These are phyloP conservation scores for Fopius arisanus DNA, from an alignment of 1,140 invertebrate genomes.

Conservation along the genomic window DNA sequence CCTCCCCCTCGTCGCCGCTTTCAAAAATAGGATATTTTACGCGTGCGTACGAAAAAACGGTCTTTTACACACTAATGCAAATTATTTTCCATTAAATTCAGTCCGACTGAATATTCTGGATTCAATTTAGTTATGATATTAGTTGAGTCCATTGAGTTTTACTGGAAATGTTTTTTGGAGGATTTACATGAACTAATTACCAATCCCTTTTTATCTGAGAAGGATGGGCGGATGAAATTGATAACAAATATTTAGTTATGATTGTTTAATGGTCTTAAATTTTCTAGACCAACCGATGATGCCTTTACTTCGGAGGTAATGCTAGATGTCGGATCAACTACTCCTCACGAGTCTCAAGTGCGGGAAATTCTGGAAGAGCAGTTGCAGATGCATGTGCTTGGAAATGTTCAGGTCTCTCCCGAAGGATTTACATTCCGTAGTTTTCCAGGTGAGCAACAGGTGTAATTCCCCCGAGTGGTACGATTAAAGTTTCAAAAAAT, in stretches of 20 bases:
- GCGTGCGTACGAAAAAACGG: no score
- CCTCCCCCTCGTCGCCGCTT: no score
- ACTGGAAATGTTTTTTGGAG: no score
- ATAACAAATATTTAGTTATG: not conserved
- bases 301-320: slow-evolving; percentile 53
- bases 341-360: slow-evolving; percentile 47
- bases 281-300: slow-evolving; percentile 48
- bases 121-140: no score
- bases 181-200: no score
- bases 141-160: no score
- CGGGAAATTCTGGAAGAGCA: slow-evolving; percentile 47
- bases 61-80: no score
- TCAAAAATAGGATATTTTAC: no score
- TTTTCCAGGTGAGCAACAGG: slow-evolving; percentile 49
- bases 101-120: no score
- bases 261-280: not conserved
- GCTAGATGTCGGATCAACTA: slow-evolving; percentile 55
- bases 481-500: slow-evolving; percentile 17
- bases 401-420: slow-evolving; percentile 45
- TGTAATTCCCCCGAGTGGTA: slow-evolving; percentile 37
- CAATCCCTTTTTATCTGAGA: no score
- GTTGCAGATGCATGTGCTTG: slow-evolving; percentile 51
- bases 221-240: not conserved
- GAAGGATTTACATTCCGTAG: slow-evolving; percentile 53
- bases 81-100: no score